Evolutionary conservation across 2,888 invertebrate species (phyloP).

Genomic region (Pammene aurita): DNA sequence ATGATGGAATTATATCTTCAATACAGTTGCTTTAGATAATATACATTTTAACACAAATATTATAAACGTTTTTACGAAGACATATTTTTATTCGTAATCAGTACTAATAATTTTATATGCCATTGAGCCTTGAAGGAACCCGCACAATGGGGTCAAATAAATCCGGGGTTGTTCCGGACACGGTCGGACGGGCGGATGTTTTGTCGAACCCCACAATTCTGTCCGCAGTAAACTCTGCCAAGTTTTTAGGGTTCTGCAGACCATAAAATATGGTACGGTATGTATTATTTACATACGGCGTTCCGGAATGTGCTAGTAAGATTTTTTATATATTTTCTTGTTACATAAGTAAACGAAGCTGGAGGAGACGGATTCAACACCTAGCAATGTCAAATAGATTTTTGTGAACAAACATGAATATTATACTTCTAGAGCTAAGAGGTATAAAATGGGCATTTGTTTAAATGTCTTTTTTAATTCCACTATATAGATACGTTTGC

Average conservation of each 20-base stretch:
- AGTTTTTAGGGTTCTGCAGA: slow-evolving; percentile 36
- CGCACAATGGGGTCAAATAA: slow-evolving; percentile 39
- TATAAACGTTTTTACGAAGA: too few species aligned
- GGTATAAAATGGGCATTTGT: too few species aligned
- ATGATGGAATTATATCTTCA: too few species aligned
- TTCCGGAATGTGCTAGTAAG: neutral
- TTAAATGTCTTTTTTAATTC: too few species aligned
- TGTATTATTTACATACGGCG: slow-evolving; percentile 3
- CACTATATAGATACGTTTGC: too few species aligned
- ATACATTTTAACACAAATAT: too few species aligned
- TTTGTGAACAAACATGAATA: too few species aligned
- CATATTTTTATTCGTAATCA: neutral
- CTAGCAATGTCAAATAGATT: too few species aligned
- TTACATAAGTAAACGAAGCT: too few species aligned
- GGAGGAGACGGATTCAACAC: too few species aligned
- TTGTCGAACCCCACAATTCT: slow-evolving; percentile 38
- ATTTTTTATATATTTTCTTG: neutral
- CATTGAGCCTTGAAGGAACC: slow-evolving; percentile 30
- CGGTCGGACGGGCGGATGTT: slow-evolving; percentile 38
- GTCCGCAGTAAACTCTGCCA: slow-evolving; percentile 33
- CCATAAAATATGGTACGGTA: slow-evolving; percentile 21
- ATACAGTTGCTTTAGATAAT: too few species aligned
- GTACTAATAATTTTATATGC: slow-evolving; percentile 25
- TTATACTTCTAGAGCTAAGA: too few species aligned
- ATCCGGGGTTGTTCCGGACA: slow-evolving; percentile 34